These are phyloP conservation scores for Cassiopea xamachana DNA, from an alignment of 30 jellyfish, hydroid and myxozoan genomes.

Conservation along the genomic window DNA sequence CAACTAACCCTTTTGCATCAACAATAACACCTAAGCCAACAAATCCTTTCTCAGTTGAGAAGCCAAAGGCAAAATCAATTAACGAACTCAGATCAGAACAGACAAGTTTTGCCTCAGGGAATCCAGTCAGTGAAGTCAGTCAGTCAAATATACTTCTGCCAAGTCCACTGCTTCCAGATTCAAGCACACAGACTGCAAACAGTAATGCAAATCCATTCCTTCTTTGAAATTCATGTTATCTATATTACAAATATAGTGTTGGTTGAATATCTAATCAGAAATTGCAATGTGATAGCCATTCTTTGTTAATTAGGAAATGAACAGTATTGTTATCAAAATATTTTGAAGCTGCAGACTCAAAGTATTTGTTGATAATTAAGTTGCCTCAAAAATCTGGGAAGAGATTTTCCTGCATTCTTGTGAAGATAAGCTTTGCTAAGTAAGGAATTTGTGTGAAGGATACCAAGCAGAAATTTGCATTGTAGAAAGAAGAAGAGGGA, in stretches of 20 bases:
- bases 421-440: too few species aligned
- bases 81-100: constrained; percentile 90
- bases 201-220: constrained; percentile 77
- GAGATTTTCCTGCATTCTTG: too few species aligned
- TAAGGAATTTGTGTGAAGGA: too few species aligned
- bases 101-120: constrained; percentile 58
- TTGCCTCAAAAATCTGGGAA: too few species aligned
- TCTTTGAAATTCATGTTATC: constrained; percentile 16
- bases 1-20: constrained; percentile 78
- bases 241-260: background rate
- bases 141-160: constrained; percentile 79
- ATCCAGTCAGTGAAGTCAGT: constrained; percentile 35
- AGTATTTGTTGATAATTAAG: too few species aligned
- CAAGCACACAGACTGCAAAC: constrained; percentile 42
- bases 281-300: background rate
- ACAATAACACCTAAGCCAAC: constrained; percentile 74
- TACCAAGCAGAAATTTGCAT: too few species aligned
- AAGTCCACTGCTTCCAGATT: constrained; percentile 81
- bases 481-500: too few species aligned
- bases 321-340: background rate
- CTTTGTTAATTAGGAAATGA: background rate
- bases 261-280: background rate
- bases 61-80: constrained; percentile 97
- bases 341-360: background rate
- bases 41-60: constrained; percentile 94